Evolutionary conservation across 2,797 vertebrate species (phyloP).

Genomic region (Sylvia borin): DNA sequence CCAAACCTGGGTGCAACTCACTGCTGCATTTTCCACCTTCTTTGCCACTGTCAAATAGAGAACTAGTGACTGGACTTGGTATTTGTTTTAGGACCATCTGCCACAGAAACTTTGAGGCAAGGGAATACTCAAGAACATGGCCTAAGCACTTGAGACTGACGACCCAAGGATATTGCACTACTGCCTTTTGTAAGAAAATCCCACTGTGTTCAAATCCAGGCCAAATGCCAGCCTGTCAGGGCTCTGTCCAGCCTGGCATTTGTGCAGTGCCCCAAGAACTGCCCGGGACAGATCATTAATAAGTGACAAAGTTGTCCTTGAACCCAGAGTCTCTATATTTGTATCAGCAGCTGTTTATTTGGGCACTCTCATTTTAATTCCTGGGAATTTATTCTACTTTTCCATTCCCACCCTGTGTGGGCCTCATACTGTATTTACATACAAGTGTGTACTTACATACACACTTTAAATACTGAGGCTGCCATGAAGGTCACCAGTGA

Average conservation of each 20-base stretch:
- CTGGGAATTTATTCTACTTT: neutral
- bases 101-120: neutral
- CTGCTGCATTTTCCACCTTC: neutral
- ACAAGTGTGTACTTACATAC: neutral
- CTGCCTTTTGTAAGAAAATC: neutral
- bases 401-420: neutral
- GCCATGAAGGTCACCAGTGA: neutral
- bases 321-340: neutral
- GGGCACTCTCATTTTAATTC: neutral
- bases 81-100: neutral
- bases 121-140: neutral
- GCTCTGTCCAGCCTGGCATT: neutral
- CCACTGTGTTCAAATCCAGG: neutral
- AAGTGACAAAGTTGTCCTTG: slow-evolving; percentile 40
- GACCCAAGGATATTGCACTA: neutral
- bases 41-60: neutral
- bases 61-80: neutral
- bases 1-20: neutral
- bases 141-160: neutral
- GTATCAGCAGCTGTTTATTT: neutral
- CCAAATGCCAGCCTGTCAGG: neutral
- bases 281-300: neutral
- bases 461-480: neutral
- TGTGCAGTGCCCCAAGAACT: neutral
- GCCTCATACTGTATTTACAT: neutral